Evolutionary conservation across 2,888 invertebrate species (phyloP), one percentile per base, ranked within the genome.

Genomic region (Andrena praecox): DNA sequence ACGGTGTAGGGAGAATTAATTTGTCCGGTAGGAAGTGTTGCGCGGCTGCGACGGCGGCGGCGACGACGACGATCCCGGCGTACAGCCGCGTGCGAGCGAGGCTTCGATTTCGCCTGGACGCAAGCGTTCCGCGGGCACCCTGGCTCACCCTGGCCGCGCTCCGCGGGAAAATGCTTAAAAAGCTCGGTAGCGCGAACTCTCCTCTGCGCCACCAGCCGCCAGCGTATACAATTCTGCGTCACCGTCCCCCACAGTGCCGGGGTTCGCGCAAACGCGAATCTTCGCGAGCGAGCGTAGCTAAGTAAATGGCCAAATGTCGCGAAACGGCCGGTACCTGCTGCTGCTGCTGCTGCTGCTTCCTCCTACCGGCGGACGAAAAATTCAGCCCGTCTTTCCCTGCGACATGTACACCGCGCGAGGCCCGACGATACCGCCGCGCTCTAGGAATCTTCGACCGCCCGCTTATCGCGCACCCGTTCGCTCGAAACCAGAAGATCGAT

Each of bases 321-420:
- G 69, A 31, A 42, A 27, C 70, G 79, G 68, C 75, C 85, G 80
- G 75, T 80, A 67, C 54, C 24, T 12, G n/a, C 68, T 60, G 62
- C 60, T 62, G 27, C 29, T 31, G 27, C 2, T 27, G 27, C 20
- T 12, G 16, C 67, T 33, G 48, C 56, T 24, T 50, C 6, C 68
- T 56, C 42, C 80, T 84, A 84, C 68, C 84, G 73, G 68, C 77
- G 56, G 80, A 77, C 70, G 73, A 80, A 67, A 84, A 76, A 69
- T 73, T 69, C 42, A 70, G 48, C 27, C 60, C 33, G 60, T 20
- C 62, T 48, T 54, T 63, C 48, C 54, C 79, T 29, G 20, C 42
- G 16, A 42, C 42, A 42, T 42, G 16, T 16, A 52, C 10, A 56
- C 52, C 52, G 52, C 54, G 42, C n/a, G 27, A 48, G 20, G 6